Evolutionary conservation across 2,113 vertebrate species (phyloP).

Genomic region (Lampris megalopsis): DNA sequence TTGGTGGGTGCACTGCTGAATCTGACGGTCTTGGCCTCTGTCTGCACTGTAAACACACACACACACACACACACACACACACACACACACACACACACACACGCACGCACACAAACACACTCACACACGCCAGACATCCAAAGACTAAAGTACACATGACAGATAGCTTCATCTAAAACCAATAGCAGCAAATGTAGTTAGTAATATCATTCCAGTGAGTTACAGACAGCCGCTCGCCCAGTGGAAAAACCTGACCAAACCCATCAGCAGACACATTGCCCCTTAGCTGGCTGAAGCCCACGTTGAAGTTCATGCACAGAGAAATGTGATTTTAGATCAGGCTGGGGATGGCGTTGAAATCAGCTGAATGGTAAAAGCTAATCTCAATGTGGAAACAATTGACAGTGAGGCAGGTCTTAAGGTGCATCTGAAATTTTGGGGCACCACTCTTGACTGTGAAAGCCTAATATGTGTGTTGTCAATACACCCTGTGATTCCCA

Average conservation of each 20-base stretch:
- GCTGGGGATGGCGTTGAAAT: slow-evolving; percentile 14
- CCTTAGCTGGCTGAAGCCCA: not conserved
- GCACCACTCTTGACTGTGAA: slow-evolving; percentile 36
- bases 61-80: slow-evolving; percentile 14
- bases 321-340: slow-evolving; percentile 23
- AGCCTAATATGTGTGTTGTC: slow-evolving; percentile 26
- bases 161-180: slow-evolving; percentile 75
- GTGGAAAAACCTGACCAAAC: slow-evolving; percentile 43
- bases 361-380: slow-evolving; percentile 13
- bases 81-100: slow-evolving; percentile 24
- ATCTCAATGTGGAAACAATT: slow-evolving; percentile 44
- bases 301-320: slow-evolving; percentile 35
- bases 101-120: slow-evolving; percentile 35
- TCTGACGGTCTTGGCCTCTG: slow-evolving; percentile 40
- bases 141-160: slow-evolving; percentile 57
- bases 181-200: slow-evolving; percentile 87
- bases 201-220: slow-evolving; percentile 70
- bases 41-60: slow-evolving; percentile 32
- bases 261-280: slow-evolving; percentile 33
- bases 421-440: slow-evolving; percentile 53
- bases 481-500: slow-evolving; percentile 45
- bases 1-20: slow-evolving; percentile 31
- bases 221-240: slow-evolving; percentile 46
- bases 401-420: slow-evolving; percentile 60
- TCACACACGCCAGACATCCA: slow-evolving; percentile 40